phyloP scores from a whole-genome alignment of 1,140 invertebrate genomes.

The Pygmarrhopalites habei region DNA sequence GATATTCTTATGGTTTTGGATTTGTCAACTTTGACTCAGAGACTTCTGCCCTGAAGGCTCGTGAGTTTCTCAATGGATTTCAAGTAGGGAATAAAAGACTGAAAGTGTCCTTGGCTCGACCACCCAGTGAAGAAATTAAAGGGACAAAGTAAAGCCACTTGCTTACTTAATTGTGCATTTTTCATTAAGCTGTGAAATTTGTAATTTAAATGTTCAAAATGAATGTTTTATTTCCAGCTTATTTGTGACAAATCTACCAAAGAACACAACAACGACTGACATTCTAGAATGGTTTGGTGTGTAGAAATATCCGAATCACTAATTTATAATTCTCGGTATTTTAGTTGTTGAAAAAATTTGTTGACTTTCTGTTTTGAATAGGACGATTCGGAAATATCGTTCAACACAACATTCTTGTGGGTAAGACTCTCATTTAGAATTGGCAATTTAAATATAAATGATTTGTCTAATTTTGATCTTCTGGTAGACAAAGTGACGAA shows the following conservation, averaged over 20 bases:
- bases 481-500: slow-evolving; percentile 81
- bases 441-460: no score
- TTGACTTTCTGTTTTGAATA: no score
- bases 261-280: slow-evolving; percentile 69
- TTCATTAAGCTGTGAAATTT: no score
- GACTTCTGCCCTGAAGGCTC: slow-evolving; percentile 77
- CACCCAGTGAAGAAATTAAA: slow-evolving; percentile 84
- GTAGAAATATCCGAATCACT: no score
- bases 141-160: slow-evolving; percentile 70
- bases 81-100: slow-evolving; percentile 77
- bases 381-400: slow-evolving; percentile 82
- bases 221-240: slow-evolving; percentile 44
- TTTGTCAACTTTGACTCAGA: slow-evolving; percentile 86
- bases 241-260: slow-evolving; percentile 85
- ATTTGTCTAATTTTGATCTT: no score
- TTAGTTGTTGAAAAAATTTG: no score
- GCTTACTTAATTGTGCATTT: no score
- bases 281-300: slow-evolving; percentile 74
- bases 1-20: slow-evolving; percentile 92
- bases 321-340: no score
- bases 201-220: no score
- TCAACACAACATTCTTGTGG: slow-evolving; percentile 79
- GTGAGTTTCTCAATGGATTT: slow-evolving; percentile 77
- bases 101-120: slow-evolving; percentile 85
- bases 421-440: no score